Conservation (phyloP, 1,140 invertebrate species). For the Cotesia vestalis region DNA sequence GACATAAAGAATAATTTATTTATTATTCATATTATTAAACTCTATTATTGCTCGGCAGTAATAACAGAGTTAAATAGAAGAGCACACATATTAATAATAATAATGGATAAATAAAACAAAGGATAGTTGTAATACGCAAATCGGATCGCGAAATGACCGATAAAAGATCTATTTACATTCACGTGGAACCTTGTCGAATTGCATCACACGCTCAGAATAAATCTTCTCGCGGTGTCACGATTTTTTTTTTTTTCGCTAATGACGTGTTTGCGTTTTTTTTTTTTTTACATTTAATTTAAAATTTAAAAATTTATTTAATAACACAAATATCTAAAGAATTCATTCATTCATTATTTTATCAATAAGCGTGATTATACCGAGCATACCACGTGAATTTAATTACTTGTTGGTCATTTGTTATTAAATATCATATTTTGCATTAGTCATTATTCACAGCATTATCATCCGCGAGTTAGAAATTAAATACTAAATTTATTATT, state of each 20-base stretch:
- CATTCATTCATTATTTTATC: no score
- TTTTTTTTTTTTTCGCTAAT: not conserved
- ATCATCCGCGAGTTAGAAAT: no score
- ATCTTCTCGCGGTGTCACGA: not conserved
- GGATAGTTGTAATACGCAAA: not conserved
- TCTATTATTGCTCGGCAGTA: not conserved
- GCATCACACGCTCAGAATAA: slow-evolving; percentile 15
- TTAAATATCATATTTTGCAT: no score
- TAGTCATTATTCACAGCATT: no score
- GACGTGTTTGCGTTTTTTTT: not conserved
- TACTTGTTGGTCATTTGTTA: no score
- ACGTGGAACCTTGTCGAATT: slow-evolving; percentile 4
- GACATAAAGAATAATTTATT: not conserved
- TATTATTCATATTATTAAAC: not conserved
- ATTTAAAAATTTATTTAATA: no score
- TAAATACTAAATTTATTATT: no score
- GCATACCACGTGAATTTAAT: no score
- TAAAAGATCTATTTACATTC: slow-evolving; percentile 24
- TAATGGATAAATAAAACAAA: not conserved
- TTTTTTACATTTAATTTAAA: not conserved
- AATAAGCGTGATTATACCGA: no score
- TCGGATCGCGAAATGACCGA: not conserved
- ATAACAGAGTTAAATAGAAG: slow-evolving; percentile 5
- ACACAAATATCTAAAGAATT: no score
- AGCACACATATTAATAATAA: not conserved